A percentile compares a stretch with the other conserved stretches of the same genome.
Evolutionary conservation across 2,888 invertebrate genomes (phyloP).

Genomic region (Caradrina clavipalpis): DNA sequence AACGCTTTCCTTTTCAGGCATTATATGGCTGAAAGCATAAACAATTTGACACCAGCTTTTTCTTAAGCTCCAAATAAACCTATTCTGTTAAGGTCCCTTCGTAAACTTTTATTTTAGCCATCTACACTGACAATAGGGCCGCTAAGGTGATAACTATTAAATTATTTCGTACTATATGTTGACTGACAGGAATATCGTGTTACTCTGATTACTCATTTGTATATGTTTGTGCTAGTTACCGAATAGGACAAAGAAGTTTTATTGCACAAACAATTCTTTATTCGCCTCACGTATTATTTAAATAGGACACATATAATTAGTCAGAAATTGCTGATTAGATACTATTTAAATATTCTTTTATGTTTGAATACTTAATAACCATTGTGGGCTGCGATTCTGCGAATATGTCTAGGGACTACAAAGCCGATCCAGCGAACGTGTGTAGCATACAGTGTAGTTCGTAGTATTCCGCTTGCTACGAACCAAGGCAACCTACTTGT

Average conservation of each 20-base stretch:
- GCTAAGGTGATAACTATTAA: not conserved
- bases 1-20: no score
- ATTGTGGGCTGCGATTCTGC: not conserved
- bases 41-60: not conserved
- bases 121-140: not conserved
- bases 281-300: conserved; percentile 45
- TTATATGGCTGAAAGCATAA: not conserved
- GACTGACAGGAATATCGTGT: not conserved
- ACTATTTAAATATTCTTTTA: conserved; percentile 13
- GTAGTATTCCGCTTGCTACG: conserved; percentile 10
- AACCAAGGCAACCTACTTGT: not conserved
- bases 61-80: not conserved
- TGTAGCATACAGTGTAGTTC: conserved; percentile 5
- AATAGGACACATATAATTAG: conserved; percentile 26
- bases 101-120: not conserved
- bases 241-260: conserved; percentile 26
- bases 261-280: conserved; percentile 35
- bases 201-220: conserved; percentile 7
- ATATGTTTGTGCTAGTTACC: conserved; percentile 20
- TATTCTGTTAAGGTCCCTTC: not conserved
- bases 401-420: not conserved
- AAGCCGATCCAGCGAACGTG: not conserved
- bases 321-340: not conserved
- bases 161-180: not conserved
- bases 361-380: not conserved